These are phyloP conservation scores for Lycodopsis pacificus DNA, from an alignment of 2,797 vertebrate species.

Conservation along the genomic window DNA sequence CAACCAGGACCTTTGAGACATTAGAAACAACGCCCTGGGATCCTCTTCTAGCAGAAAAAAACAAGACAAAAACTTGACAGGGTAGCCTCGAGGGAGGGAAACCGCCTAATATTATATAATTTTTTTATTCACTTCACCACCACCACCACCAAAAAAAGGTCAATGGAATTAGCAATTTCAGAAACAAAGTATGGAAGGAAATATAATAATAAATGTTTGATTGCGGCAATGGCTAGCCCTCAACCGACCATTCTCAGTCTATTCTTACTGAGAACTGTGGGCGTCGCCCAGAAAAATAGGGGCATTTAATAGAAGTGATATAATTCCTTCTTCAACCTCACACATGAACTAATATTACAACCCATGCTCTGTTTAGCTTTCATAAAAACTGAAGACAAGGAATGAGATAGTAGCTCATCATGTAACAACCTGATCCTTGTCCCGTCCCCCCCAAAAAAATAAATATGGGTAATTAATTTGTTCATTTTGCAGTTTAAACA, in stretches of 20 bases:
- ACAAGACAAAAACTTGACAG: background rate
- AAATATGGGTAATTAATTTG: background rate
- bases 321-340: background rate
- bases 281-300: too few relatives aligned
- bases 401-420: conserved; percentile 3
- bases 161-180: background rate
- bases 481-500: background rate
- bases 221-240: too few relatives aligned
- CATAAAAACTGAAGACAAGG: conserved; percentile 1
- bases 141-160: background rate
- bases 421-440: background rate
- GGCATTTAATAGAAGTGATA: too few relatives aligned
- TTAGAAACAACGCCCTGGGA: background rate
- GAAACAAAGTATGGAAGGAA: background rate
- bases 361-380: background rate
- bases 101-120: background rate
- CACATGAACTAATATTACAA: conserved; percentile 3
- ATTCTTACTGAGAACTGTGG: background rate
- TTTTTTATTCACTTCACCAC: background rate
- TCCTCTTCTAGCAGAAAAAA: background rate
- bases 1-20: conserved; percentile 9
- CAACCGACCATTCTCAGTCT: background rate
- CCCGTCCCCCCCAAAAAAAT: too few relatives aligned
- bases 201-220: too few relatives aligned
- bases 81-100: background rate